Evolutionary conservation across 2,888 invertebrate genomes (phyloP).

Genomic region (Lordiphosa andalusiaca): DNA sequence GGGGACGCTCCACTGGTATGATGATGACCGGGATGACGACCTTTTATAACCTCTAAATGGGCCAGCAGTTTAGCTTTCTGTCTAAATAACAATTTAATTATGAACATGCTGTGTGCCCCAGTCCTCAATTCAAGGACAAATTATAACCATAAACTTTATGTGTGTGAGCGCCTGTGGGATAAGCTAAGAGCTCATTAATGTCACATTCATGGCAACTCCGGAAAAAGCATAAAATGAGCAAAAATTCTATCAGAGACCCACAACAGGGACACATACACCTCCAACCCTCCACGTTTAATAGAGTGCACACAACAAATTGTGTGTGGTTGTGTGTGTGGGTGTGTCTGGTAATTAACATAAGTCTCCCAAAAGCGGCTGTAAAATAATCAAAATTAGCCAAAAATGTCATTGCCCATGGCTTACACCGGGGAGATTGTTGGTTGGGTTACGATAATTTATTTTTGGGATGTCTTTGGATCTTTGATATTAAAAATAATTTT

Average conservation of each 20-base stretch:
- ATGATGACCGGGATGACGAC: slow-evolving; percentile 32
- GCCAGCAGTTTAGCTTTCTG: slow-evolving; percentile 49
- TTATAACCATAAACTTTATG: slow-evolving; percentile 61
- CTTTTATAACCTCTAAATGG: slow-evolving; percentile 67
- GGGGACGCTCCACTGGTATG: not conserved
- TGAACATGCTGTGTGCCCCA: slow-evolving; percentile 42
- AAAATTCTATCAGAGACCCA: slow-evolving; percentile 60
- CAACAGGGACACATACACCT: slow-evolving; percentile 22
- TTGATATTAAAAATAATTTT: no score
- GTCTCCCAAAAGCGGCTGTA: slow-evolving; percentile 53
- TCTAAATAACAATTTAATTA: slow-evolving; percentile 67
- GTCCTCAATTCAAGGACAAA: slow-evolving; percentile 64
- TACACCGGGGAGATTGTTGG: slow-evolving; percentile 13
- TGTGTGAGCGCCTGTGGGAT: slow-evolving; percentile 55
- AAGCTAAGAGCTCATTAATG: slow-evolving; percentile 73
- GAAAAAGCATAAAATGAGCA: slow-evolving; percentile 59
- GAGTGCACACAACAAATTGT: slow-evolving; percentile 45
- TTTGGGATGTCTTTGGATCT: not conserved
- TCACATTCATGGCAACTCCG: slow-evolving; percentile 66
- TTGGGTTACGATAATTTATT: not conserved
- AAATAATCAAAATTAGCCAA: slow-evolving; percentile 73
- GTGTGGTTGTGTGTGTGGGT: slow-evolving; percentile 20
- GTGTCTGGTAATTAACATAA: slow-evolving; percentile 62
- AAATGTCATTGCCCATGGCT: slow-evolving; percentile 33
- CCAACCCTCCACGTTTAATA: slow-evolving; percentile 56